Evolutionary conservation across 2,888 invertebrate species (phyloP).

Genomic region (Sphecodes monilicornis): DNA sequence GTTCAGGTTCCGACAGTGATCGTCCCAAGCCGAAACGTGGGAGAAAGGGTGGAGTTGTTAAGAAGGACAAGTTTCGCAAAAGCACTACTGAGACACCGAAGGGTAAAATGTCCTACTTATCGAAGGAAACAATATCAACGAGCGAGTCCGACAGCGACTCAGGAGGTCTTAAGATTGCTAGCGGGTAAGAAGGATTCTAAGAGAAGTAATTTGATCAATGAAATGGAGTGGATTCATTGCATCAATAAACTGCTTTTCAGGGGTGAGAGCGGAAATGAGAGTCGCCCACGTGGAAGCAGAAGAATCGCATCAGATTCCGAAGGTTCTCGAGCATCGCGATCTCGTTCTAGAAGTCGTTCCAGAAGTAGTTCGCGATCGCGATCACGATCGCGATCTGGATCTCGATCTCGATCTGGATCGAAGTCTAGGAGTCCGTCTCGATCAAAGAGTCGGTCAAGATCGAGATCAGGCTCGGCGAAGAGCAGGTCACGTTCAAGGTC

Average conservation of each 20-base stretch:
- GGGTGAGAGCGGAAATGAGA: conserved; percentile 84
- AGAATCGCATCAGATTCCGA: conserved; percentile 89
- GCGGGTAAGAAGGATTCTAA: conserved; percentile 83
- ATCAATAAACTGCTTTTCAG: conserved; percentile 67
- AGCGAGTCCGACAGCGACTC: conserved; percentile 92
- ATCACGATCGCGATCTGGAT: conserved; percentile 80
- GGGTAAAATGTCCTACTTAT: conserved; percentile 94
- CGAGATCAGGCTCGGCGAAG: conserved; percentile 80
- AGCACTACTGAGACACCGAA: conserved; percentile 90
- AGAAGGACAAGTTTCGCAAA: conserved; percentile 78
- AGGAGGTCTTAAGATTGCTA: conserved; percentile 86
- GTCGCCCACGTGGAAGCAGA: conserved; percentile 85
- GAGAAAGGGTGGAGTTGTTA: conserved; percentile 85
- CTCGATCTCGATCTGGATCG: conserved; percentile 80
- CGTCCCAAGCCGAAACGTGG: conserved; percentile 87
- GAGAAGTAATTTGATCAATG: neutral
- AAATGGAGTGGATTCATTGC: neutral
- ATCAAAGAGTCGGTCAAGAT: conserved; percentile 79
- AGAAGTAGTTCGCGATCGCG: conserved; percentile 78
- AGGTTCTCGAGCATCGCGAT: conserved; percentile 84
- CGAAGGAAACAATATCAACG: conserved; percentile 97
- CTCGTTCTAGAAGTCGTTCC: conserved; percentile 76
- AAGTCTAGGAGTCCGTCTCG: conserved; percentile 81
- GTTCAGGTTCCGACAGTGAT: conserved; percentile 89
- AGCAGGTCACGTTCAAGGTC: conserved; percentile 81